Base-by-base conservation (phyloP, 2,797 vertebrate species). In the Eremophila alpestris region DNA sequence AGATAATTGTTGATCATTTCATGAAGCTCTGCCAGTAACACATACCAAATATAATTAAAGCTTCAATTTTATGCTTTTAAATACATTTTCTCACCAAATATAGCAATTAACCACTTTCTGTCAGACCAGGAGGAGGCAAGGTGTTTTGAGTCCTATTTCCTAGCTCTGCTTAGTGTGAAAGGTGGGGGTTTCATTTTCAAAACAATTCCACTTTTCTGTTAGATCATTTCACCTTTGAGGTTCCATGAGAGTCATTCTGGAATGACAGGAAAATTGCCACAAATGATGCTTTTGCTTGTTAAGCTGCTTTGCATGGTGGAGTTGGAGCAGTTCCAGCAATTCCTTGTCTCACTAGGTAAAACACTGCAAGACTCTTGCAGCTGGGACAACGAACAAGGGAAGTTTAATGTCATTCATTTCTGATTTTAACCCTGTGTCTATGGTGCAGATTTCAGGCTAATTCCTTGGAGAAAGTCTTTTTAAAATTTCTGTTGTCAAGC, bases 1-100 rank as follows among this genome's bases (percentile, higher is more conserved):
- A 91, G 88, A 96, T 95, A 96, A 97, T 93, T 95, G 96, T 94
- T 96, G 94, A 96, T 97, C 93, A 96, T 95, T 97, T 96, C 79
- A 90, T 91, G 88, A 94, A 86, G 63, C 75, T 90, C 79, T 94
- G 94, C 92, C 95, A 95, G 89, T 76, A 92, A 78, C 54, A 87
- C 74, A 87, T 81, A 96, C 82, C 65, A 96, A 96, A 96, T 89
- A 75, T 83, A 96, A 96, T 96, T 95, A 96, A 95, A 76, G 65
- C 43, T 87, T 76, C 58, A 79, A 76, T 93, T 95, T 96, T 81
- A 68, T 88, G 74, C 56, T 94, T 94, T 93, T 70, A 94, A 83
- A 81, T 84, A 73, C 7, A 45, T 89, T 87, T 78, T 91, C 82
- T 83, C 86, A 86, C 90, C 79, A 92, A 93, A 96, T 87, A 87